These are phyloP conservation scores for Cremastinae sp. DNA, from an alignment of 2,888 invertebrate species.

Conservation along the genomic window DNA sequence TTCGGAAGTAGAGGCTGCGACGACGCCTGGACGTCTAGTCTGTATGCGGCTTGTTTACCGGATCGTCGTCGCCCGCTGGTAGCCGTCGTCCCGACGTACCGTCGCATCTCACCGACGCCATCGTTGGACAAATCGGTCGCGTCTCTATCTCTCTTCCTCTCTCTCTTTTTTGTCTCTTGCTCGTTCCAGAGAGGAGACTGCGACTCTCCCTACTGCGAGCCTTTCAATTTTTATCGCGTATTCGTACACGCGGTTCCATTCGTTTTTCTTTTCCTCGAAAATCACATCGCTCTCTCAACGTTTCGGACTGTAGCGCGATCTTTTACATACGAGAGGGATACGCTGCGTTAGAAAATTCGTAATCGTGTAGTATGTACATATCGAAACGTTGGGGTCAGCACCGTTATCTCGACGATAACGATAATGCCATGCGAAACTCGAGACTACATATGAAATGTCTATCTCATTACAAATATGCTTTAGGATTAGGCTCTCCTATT, in stretches of 20 bases:
- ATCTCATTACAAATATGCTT: slow-evolving; percentile 1
- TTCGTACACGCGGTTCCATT: slow-evolving; percentile 34
- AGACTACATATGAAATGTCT: slow-evolving; percentile 8
- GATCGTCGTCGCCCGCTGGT: slow-evolving; percentile 41
- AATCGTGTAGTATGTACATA: slow-evolving; percentile 14
- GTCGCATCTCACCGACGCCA: slow-evolving; percentile 55
- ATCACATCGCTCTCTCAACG: slow-evolving; percentile 2
- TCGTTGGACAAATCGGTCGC: slow-evolving; percentile 55
- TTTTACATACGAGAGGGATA: slow-evolving; percentile 25
- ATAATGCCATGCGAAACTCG: slow-evolving; percentile 23
- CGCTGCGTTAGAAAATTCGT: slow-evolving; percentile 29
- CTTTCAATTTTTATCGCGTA: slow-evolving; percentile 56
- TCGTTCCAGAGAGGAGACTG: background rate
- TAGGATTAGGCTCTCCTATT: background rate
- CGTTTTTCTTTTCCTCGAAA: background rate
- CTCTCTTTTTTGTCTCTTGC: background rate
- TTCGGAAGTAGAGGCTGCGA: slow-evolving; percentile 30
- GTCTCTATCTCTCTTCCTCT: too few species aligned
- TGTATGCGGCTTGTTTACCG: slow-evolving; percentile 52
- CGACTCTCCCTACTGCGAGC: slow-evolving; percentile 28
- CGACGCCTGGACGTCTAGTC: slow-evolving; percentile 56
- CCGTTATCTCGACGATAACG: slow-evolving; percentile 46
- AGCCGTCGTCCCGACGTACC: slow-evolving; percentile 47
- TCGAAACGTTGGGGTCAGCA: slow-evolving; percentile 45
- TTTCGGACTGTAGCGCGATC: slow-evolving; percentile 7